These are phyloP conservation scores for Caenorhabditis brenneri DNA, from an alignment of 1,140 invertebrate species.

Conservation along the genomic window DNA sequence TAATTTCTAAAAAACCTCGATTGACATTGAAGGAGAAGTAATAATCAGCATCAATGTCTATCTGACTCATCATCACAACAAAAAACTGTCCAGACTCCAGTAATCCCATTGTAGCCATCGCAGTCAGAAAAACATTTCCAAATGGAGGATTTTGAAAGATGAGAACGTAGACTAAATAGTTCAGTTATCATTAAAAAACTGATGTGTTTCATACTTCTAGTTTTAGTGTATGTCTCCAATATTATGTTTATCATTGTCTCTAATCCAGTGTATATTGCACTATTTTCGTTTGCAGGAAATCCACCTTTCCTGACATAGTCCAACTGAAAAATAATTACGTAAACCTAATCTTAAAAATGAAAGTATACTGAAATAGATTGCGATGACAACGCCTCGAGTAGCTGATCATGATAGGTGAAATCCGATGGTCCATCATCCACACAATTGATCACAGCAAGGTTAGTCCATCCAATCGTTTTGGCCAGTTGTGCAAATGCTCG, in stretches of 20 bases:
- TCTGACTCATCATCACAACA: not conserved
- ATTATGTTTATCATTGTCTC: not conserved
- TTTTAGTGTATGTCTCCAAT: constrained; percentile 4
- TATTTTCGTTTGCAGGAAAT: not conserved
- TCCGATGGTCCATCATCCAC: constrained; percentile 7
- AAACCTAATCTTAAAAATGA: not conserved
- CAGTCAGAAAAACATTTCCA: constrained; percentile 8
- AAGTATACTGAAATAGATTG: not conserved
- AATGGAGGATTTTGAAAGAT: not conserved
- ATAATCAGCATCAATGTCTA: not conserved
- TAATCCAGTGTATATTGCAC: not conserved
- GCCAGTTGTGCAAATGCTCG: constrained; percentile 8
- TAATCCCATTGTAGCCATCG: not conserved
- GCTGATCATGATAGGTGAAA: constrained; percentile 24
- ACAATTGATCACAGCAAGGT: constrained; percentile 15
- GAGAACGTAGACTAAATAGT: constrained; percentile 7
- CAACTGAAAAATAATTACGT: not conserved
- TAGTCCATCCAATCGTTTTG: constrained; percentile 21
- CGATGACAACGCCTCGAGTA: not conserved
- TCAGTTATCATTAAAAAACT: not conserved
- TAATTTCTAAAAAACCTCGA: not conserved
- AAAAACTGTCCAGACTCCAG: constrained; percentile 30
- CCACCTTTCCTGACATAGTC: constrained; percentile 21
- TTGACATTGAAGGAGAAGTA: not conserved
- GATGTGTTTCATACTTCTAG: not conserved